Evolutionary conservation across 2,113 vertebrate species (phyloP).

Genomic region (Hippolais icterina): DNA sequence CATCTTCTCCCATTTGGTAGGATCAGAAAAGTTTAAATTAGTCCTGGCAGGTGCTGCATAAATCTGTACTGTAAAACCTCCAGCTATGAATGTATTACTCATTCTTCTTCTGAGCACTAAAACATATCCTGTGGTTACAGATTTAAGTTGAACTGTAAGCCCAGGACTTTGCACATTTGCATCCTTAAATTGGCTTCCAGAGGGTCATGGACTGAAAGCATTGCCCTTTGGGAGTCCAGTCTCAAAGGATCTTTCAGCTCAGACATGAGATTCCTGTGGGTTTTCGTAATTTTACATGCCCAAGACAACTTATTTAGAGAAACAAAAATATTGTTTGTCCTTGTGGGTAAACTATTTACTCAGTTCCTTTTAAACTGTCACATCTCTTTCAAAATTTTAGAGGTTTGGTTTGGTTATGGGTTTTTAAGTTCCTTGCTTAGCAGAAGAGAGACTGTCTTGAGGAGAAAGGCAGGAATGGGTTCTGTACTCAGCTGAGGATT

Average conservation of each 20-base stretch:
- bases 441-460: background rate
- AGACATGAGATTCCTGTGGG: conserved; percentile 25
- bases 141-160: background rate
- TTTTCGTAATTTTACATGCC: conserved; percentile 14
- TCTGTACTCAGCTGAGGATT: background rate
- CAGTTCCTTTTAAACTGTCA: conserved; percentile 18
- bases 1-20: background rate
- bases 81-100: background rate
- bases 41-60: background rate
- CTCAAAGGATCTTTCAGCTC: background rate
- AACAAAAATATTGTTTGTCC: conserved; percentile 43
- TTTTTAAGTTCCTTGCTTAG: background rate
- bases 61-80: background rate
- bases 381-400: conserved; percentile 15
- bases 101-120: background rate
- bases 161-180: background rate
- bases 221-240: background rate
- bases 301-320: conserved; percentile 26
- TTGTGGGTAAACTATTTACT: conserved; percentile 42
- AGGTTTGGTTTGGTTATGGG: background rate
- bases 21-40: background rate
- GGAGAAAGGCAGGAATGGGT: background rate
- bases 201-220: background rate
- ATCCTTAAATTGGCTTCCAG: background rate
- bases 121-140: background rate